Base-by-base conservation (phyloP, 2,888 invertebrate genomes). In the Machimus rusticus region DNA sequence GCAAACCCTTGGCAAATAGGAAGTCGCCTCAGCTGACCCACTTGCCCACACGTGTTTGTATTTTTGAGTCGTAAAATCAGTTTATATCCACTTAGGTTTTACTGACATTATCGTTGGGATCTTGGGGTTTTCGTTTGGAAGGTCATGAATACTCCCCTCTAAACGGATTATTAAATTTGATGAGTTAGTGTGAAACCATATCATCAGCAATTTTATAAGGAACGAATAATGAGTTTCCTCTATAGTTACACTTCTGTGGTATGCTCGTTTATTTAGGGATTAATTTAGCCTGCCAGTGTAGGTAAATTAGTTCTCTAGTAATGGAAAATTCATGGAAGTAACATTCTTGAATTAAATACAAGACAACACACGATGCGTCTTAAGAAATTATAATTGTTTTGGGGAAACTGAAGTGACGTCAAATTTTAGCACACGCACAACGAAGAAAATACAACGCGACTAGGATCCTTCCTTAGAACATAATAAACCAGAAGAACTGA, bases 31-130 rank as follows among this genome's bases (percentile, higher is more conserved):
- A 23, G 55, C 57, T 82, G 82, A 82, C 82, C 82, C 82, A 82
- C 66, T 82, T 82, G 57, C 39, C 66, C 82, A 82, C 66, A 82
- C 82, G 82, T 82, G 82, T 19, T 82, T 82, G 82, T 82, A 57
- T 82, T 82, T 82, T 82, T 82, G 82, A 57, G 82, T 82, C 82
- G 57, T 82, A 82, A 82, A 82, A 82, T 82, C 82, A 82, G 82
- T 82, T 82, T 82, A 82, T 82, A 82, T 82, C 82, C 82, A 82
- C 82, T 82, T 82, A 82, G 34, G 57, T 46, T 66, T 66, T 82
- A 66, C 57, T 57, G 55, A 82, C 82, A 66, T 82, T 82, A 82
- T 82, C 82, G 55, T 57, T 82, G 82, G 57, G 66, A 82, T 82
- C 57, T 66, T 82, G 57, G 57, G 82, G 55, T 31, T 55, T 57